These are phyloP conservation scores for Achlya flavicornis DNA, from an alignment of 2,888 invertebrate genomes.

Conservation along the genomic window DNA sequence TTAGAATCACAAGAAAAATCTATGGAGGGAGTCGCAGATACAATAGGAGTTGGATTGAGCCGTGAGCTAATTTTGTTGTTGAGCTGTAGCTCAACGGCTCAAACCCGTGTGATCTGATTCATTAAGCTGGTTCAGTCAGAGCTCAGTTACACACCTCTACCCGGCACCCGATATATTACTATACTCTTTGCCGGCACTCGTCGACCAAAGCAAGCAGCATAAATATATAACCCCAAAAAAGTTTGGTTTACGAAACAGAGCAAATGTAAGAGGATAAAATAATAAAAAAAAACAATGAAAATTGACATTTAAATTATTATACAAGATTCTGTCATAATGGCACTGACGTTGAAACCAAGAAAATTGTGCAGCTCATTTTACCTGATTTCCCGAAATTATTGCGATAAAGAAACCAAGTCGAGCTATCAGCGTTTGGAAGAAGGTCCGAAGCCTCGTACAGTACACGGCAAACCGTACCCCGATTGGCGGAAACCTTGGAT, in stretches of 20 bases:
- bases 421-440: constrained; percentile 70
- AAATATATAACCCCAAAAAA: not conserved
- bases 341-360: constrained; percentile 46
- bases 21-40: too few species aligned
- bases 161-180: too few species aligned
- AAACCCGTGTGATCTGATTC: too few species aligned
- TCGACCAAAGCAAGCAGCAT: too few species aligned
- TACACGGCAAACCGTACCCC: constrained; percentile 75
- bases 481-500: constrained; percentile 86
- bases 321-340: constrained; percentile 42
- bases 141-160: too few species aligned
- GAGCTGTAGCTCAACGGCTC: too few species aligned
- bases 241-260: not conserved
- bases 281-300: constrained; percentile 22
- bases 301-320: constrained; percentile 16
- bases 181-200: too few species aligned
- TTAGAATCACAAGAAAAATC: too few species aligned
- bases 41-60: too few species aligned
- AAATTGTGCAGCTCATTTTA: constrained; percentile 39
- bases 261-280: constrained; percentile 13
- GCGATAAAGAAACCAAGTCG: constrained; percentile 54
- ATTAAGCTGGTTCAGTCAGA: too few species aligned
- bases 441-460: constrained; percentile 53
- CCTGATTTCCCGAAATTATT: constrained; percentile 55
- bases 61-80: too few species aligned